These are phyloP conservation scores for Rhodeus uyekii DNA, from an alignment of 2,797 vertebrate species.

Conservation along the genomic window DNA sequence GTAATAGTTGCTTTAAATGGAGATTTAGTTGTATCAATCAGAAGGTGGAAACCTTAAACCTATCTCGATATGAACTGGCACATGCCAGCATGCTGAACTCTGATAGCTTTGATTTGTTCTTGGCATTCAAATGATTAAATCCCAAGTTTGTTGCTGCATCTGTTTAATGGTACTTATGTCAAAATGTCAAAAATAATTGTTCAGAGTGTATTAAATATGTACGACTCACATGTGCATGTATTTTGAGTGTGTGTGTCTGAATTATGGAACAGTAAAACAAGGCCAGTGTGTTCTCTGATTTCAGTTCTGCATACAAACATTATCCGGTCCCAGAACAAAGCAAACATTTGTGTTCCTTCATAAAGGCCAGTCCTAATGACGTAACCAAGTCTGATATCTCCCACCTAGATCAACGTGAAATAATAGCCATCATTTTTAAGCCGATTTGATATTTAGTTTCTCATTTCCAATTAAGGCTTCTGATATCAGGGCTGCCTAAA, in stretches of 20 bases:
- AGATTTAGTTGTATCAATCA: background rate
- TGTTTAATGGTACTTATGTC: background rate
- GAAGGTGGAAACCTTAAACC: background rate
- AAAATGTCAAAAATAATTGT: background rate
- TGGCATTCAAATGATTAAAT: background rate
- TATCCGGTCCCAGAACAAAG: slow-evolving; percentile 70
- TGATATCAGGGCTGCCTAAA: slow-evolving; percentile 55
- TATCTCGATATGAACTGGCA: background rate
- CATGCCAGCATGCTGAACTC: background rate
- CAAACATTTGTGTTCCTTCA: slow-evolving; percentile 62
- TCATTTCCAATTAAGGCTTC: slow-evolving; percentile 59
- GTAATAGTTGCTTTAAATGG: slow-evolving; percentile 51
- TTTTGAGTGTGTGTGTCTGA: slow-evolving; percentile 19
- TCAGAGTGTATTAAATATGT: slow-evolving; percentile 12
- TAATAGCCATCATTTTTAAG: slow-evolving; percentile 61
- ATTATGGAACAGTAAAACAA: slow-evolving; percentile 29
- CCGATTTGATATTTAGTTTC: slow-evolving; percentile 62
- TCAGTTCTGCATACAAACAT: slow-evolving; percentile 70
- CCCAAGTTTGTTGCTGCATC: background rate
- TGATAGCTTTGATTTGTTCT: background rate
- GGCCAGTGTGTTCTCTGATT: slow-evolving; percentile 60
- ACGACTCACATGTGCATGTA: background rate
- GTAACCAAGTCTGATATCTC: slow-evolving; percentile 58
- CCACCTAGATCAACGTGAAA: slow-evolving; percentile 60
- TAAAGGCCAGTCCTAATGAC: slow-evolving; percentile 67